phyloP scores from a whole-genome alignment of 1,140 invertebrate species.

The Aphaenogaster ashmeadi region DNA sequence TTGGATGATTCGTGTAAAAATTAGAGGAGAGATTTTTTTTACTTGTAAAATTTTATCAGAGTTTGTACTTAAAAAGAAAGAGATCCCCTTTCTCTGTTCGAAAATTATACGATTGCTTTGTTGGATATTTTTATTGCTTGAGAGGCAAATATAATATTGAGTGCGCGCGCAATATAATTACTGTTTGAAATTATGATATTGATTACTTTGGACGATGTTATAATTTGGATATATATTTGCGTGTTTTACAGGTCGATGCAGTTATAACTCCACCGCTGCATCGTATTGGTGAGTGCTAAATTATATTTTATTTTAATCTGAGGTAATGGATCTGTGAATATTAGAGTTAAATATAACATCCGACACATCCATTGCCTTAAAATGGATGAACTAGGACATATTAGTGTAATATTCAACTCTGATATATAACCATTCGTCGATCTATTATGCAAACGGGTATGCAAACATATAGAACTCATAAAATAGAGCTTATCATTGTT shows the following conservation, averaged over 20 bases:
- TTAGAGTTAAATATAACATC: background rate
- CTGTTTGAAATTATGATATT: background rate
- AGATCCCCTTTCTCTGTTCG: background rate
- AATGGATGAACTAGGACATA: background rate
- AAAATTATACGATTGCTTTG: background rate
- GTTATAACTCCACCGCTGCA: background rate
- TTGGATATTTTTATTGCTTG: background rate
- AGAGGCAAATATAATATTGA: background rate
- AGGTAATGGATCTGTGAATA: background rate
- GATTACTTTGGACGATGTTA: background rate
- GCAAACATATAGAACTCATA: background rate
- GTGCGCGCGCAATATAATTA: background rate
- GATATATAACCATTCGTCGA: background rate
- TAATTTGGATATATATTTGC: background rate
- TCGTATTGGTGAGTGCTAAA: background rate
- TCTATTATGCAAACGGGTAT: background rate
- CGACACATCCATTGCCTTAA: background rate
- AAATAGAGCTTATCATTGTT: background rate
- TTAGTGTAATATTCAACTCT: slow-evolving; percentile 1
- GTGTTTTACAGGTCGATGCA: background rate
- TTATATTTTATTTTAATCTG: slow-evolving; percentile 11
- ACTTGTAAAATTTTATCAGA: background rate
- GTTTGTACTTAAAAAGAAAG: background rate
- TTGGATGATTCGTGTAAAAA: background rate
- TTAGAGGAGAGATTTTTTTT: background rate